Percentiles rank a stretch among this genome's conserved stretches.
Conservation (phyloP, 2,113 vertebrate genomes). For the Larimichthys polyactis region DNA sequence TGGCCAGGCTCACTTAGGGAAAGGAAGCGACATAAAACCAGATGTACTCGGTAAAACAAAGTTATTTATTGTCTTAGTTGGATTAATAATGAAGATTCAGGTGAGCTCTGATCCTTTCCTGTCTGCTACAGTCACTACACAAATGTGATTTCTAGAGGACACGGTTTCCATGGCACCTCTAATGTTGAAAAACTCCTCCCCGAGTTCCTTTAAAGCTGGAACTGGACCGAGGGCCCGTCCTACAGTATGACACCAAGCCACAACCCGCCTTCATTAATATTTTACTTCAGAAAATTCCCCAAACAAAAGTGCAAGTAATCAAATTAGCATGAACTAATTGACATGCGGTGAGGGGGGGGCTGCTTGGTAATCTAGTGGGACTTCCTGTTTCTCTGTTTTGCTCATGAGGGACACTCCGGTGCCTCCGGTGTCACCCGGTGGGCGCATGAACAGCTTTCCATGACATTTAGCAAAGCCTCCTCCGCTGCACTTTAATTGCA, state of each 20-base stretch:
- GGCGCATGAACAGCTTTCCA: not conserved
- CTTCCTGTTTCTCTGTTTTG: not conserved
- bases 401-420: not conserved
- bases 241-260: not conserved
- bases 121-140: too few relatives aligned
- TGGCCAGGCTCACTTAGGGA: too few relatives aligned
- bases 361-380: not conserved
- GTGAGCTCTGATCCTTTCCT: too few relatives aligned
- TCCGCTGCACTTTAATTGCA: constrained; percentile 30
- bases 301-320: not conserved
- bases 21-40: too few relatives aligned
- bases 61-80: too few relatives aligned
- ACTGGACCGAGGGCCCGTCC: not conserved
- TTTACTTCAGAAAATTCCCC: not conserved
- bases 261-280: not conserved
- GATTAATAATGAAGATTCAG: too few relatives aligned
- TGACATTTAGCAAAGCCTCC: not conserved
- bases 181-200: not conserved
- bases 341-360: not conserved
- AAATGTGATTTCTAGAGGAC: not conserved
- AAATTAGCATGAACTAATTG: not conserved
- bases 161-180: too few relatives aligned
- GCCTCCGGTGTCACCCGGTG: not conserved
- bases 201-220: not conserved
- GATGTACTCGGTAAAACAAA: too few relatives aligned